Base-by-base conservation (phyloP, 2,113 vertebrate genomes). In the Aegotheles bennettii region DNA sequence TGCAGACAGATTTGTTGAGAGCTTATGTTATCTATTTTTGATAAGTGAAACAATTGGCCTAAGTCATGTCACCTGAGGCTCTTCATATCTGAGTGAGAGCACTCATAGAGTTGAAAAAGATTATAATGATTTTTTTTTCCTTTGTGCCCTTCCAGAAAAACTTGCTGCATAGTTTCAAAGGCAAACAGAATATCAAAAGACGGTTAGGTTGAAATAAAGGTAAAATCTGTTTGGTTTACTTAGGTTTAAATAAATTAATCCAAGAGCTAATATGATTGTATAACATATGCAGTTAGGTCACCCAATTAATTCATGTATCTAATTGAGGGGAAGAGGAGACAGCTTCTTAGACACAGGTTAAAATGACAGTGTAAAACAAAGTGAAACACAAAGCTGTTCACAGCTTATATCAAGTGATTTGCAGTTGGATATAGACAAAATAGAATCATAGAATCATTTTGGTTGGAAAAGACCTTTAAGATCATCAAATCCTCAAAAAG, bases 41-140 rank as follows among this genome's bases (percentile, higher is more conserved):
- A 96, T 97, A 96, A 97, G 95, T 21, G 92, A 97, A 97, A 95
- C 82, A 97, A 86, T 74, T 97, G 95, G 90, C 92, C 83, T 92
- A 94, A 96, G 88, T 97, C 78, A 45, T 35, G 67, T 84, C 95
- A 97, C 94, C 83, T 61, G 88, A 95, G 95, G 83, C 90, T 94
- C 61, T 95, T 94, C 95, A 61, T 3, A 2, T 92, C 77, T 89
- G 75, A 91, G 54, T 87, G 70, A 92, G 68, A 89, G 83, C n/a
- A 94, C 65, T 91, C 45, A 63, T 2, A 84, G 83, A 65, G 33
- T 29, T 92, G 89, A 91, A 97, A 96, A 96, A 91, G 40, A 94
- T 95, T 94, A 76, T 94, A 95, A 96, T 80, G 84, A 89, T 91
- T 64, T 50, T 92, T 87, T 91, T 80, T 47, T 54, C 10, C 21